Evolutionary conservation across 2,797 vertebrate species (phyloP).

Genomic region (Phyllotis vaccarum): DNA sequence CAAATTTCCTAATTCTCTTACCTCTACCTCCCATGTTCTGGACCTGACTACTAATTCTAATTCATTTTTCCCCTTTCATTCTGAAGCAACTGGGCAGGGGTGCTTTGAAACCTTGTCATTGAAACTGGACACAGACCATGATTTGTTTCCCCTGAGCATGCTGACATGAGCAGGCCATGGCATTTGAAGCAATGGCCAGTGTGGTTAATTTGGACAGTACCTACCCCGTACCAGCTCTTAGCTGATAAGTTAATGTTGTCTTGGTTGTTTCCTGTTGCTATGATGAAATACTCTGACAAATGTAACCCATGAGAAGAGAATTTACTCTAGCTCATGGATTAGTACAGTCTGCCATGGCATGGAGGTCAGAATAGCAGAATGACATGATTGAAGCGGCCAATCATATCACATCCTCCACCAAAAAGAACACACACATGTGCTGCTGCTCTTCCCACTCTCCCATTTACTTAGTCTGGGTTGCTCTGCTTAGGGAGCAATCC

Average conservation of each 20-base stretch:
- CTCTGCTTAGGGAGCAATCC: background rate
- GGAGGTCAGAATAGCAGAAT: background rate
- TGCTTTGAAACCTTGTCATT: background rate
- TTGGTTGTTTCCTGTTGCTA: background rate
- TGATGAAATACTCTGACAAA: background rate
- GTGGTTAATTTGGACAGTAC: background rate
- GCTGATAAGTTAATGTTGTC: background rate
- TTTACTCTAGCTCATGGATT: background rate
- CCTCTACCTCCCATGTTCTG: background rate
- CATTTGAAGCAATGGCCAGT: background rate
- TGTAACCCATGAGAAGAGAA: background rate
- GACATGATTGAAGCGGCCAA: background rate
- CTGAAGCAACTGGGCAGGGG: background rate
- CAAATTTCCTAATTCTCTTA: background rate
- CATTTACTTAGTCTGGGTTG: background rate
- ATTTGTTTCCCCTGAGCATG: background rate
- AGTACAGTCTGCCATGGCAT: background rate
- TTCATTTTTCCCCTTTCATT: background rate
- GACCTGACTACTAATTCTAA: background rate
- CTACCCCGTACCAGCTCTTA: background rate
- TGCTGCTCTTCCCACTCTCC: background rate
- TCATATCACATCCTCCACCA: background rate
- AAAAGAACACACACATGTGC: background rate
- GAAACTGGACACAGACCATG: background rate
- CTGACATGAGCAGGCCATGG: background rate